phyloP scores from a whole-genome alignment of 2,888 invertebrate genomes.

The Agrochola lota region DNA sequence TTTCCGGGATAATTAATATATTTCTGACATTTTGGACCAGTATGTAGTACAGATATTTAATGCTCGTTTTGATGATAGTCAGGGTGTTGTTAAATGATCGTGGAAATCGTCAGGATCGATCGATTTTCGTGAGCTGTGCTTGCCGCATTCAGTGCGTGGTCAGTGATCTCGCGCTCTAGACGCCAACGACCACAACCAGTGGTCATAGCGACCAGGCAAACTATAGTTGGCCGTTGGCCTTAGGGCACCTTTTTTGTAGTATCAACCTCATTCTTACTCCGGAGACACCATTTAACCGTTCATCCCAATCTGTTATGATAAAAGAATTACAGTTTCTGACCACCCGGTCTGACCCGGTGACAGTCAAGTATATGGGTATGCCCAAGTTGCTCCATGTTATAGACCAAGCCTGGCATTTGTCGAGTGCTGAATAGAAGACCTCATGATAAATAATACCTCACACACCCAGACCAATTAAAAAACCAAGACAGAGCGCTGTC shows the following conservation, averaged over 20 bases:
- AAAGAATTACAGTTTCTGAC: neutral
- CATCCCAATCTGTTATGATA: too few relatives aligned
- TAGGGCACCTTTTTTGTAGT: neutral
- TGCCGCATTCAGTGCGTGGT: neutral
- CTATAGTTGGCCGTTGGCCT: too few relatives aligned
- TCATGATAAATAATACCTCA: neutral
- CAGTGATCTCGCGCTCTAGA: too few relatives aligned
- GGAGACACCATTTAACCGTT: too few relatives aligned
- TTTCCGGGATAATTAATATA: conserved; percentile 21
- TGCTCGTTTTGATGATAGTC: neutral
- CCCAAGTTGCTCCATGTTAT: neutral
- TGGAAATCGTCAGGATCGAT: neutral
- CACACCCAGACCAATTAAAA: too few relatives aligned
- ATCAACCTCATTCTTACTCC: neutral
- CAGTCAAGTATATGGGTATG: neutral
- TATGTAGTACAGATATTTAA: neutral
- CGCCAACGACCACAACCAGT: too few relatives aligned
- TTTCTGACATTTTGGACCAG: neutral
- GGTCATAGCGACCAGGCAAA: too few relatives aligned
- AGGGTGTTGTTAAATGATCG: neutral
- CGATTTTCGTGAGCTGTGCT: neutral
- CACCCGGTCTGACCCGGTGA: neutral
- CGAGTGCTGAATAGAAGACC: neutral
- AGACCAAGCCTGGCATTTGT: neutral
- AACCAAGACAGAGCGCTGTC: too few relatives aligned